Evolutionary conservation across 1,140 invertebrate species (phyloP), one percentile per base, ranked within the genome.

Genomic region (Tyrophagus putrescentiae): DNA sequence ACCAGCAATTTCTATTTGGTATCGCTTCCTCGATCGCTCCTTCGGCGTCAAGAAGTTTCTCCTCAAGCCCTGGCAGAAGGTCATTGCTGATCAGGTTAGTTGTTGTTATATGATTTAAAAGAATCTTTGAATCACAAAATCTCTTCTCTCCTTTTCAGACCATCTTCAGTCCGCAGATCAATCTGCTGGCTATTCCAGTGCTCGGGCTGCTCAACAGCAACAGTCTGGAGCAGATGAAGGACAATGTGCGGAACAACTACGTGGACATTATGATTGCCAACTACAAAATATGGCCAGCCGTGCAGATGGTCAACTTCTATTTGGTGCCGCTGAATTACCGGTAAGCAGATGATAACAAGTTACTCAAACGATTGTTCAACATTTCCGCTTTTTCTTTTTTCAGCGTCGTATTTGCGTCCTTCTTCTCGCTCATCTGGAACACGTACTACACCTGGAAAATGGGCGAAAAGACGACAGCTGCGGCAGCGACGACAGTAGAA

Each of bases 231-330:
- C 5, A 59, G 23, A 59, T 59, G 16, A 5, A 3, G 18, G 23
- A 42, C 13, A 45, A 42, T 45, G 32, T 59, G 5, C 1, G 36
- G 1, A 27, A 59, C 1, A 44, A 59, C 25, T 59, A 59, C 34
- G 1, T 44, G 16, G 57, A 59, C 27, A 59, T 59, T 3, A 59
- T 59, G 57, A 59, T 44, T 1, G 41, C 57, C 1, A 60, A 21
- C 18, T 61, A 58, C n/a, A 58, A 42, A 39, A 60, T 61, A 18
- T 61, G 60, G 60, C 60, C 60, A 3, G 60, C 44, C 25, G 60
- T 61, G 42, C 54, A 60, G 21, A 42, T 42, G 7, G 25, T 23
- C 3, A 61, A 61, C 34, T 61, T 61, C 25, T 61, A 61, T 60
- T 28, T 58, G 11, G 34, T 61, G 21, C 60, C 60, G 21, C 27